Conservation (phyloP, 2,888 invertebrate genomes). For the Agrotis clavis region DNA sequence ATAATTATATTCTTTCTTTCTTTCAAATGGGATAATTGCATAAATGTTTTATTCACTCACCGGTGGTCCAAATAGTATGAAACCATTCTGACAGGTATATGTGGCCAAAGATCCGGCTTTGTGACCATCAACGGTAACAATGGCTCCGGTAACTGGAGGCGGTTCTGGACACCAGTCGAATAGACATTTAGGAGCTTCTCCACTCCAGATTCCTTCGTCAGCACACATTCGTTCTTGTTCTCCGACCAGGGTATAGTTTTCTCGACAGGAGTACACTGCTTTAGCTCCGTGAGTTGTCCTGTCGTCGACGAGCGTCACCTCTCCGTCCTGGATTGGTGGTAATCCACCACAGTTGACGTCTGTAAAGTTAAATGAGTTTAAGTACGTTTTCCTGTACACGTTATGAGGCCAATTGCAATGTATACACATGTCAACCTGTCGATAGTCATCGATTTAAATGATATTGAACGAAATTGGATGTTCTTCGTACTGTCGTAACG, state of each 20-base stretch:
- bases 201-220: slow-evolving; percentile 94
- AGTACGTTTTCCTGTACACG: neutral
- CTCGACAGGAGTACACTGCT: slow-evolving; percentile 94
- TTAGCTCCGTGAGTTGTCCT: slow-evolving; percentile 95
- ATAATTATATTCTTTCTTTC: too few relatives aligned
- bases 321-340: slow-evolving; percentile 93
- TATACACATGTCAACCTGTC: neutral
- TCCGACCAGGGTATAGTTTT: slow-evolving; percentile 96
- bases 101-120: slow-evolving; percentile 95
- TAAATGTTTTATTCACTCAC: slow-evolving; percentile 85
- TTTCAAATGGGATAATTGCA: too few relatives aligned
- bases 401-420: neutral
- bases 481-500: neutral
- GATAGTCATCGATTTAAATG: neutral
- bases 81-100: slow-evolving; percentile 96
- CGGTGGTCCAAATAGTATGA: slow-evolving; percentile 95
- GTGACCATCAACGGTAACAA: slow-evolving; percentile 93
- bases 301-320: slow-evolving; percentile 92
- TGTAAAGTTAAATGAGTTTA: slow-evolving; percentile 75
- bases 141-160: slow-evolving; percentile 94
- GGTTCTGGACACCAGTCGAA: slow-evolving; percentile 97
- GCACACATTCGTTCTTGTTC: slow-evolving; percentile 93
- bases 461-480: neutral
- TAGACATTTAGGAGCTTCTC: slow-evolving; percentile 95
- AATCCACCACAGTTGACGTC: slow-evolving; percentile 96